A percentile compares a stretch with the other conserved stretches of the same genome.
These are phyloP conservation scores for Barbus barbus DNA, from an alignment of 2,113 vertebrate genomes.

Conservation along the genomic window DNA sequence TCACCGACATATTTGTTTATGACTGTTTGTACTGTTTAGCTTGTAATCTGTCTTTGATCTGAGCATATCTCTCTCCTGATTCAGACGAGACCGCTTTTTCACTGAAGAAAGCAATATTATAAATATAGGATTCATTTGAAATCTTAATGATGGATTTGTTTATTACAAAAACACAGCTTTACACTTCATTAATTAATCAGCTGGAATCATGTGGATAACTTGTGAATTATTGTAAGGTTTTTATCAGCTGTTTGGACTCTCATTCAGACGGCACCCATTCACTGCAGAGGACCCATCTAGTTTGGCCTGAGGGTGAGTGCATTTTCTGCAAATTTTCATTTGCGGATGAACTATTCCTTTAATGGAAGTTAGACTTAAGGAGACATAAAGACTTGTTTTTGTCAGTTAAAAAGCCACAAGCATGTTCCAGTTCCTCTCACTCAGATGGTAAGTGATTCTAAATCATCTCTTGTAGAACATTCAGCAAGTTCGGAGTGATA, in stretches of 20 bases:
- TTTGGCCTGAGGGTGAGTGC: not conserved
- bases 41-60: no score
- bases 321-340: not conserved
- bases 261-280: not conserved
- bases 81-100: no score
- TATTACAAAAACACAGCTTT: no score
- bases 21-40: no score
- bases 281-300: not conserved
- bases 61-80: no score
- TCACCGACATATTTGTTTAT: no score
- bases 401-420: not conserved
- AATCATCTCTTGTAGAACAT: slow-evolving; percentile 18
- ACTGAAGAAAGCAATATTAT: no score
- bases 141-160: no score
- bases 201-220: not conserved
- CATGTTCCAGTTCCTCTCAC: not conserved
- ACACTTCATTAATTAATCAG: not conserved
- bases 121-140: no score
- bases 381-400: not conserved
- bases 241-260: not conserved
- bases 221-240: not conserved
- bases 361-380: not conserved
- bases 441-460: not conserved
- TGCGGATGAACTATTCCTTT: not conserved
- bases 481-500: slow-evolving; percentile 12